These are phyloP conservation scores for Caiman crocodilus DNA, from an alignment of 2,797 vertebrate species.

Conservation along the genomic window DNA sequence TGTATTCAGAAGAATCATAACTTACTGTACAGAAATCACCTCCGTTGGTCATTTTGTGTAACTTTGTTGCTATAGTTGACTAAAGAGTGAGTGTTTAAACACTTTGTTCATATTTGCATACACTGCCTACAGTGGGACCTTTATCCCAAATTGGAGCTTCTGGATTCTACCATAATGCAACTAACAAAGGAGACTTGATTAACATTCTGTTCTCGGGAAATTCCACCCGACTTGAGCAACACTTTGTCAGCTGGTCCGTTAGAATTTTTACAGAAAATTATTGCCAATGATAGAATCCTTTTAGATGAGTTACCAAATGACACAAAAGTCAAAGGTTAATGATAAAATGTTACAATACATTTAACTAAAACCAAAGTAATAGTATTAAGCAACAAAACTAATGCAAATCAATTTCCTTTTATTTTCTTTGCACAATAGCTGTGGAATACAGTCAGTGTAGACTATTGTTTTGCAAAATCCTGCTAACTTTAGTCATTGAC, in stretches of 20 bases:
- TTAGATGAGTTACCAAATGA: not conserved
- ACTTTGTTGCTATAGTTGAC: not conserved
- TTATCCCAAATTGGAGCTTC: not conserved
- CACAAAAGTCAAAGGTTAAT: conserved; percentile 6
- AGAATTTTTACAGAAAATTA: conserved; percentile 40
- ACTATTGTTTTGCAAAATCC: not conserved
- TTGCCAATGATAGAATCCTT: conserved; percentile 7
- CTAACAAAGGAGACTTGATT: not conserved
- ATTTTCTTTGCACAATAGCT: conserved; percentile 14
- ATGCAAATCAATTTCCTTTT: conserved; percentile 25
- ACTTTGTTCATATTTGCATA: accelerated
- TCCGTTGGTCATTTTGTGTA: not conserved
- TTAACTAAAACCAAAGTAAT: not conserved
- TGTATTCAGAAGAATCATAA: not conserved
- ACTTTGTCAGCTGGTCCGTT: not conserved
- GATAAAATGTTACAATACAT: conserved; percentile 3
- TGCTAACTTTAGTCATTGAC: not conserved
- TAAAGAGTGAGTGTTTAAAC: not conserved
- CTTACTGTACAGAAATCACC: not conserved
- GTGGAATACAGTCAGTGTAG: too few species aligned
- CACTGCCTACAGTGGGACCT: not conserved
- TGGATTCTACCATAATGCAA: conserved; percentile 12
- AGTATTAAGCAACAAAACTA: conserved; percentile 23
- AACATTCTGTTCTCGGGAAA: conserved; percentile 55
- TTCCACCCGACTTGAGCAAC: conserved; percentile 21